Conservation (phyloP, 1,140 invertebrate genomes). For the Sweltsa coloradensis region DNA sequence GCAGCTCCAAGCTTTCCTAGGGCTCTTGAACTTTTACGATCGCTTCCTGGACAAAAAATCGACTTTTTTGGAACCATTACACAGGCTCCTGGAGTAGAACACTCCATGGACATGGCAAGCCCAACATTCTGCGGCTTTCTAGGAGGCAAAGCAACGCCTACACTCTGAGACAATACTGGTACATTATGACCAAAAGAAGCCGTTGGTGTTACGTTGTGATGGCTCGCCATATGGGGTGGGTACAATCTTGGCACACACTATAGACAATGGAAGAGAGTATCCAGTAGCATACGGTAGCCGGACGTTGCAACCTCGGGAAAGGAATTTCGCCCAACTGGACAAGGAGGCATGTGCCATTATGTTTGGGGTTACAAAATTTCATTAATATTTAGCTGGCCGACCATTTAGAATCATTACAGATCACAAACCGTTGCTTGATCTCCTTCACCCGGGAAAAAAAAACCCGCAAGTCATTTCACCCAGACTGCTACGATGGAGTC, state of each 20-base stretch:
- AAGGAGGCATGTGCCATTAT: slow-evolving; percentile 38
- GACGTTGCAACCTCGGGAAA: slow-evolving; percentile 28
- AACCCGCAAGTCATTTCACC: slow-evolving; percentile 23
- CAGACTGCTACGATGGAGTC: slow-evolving; percentile 26
- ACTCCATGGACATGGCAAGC: slow-evolving; percentile 18
- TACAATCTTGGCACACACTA: slow-evolving; percentile 17
- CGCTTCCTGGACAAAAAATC: slow-evolving; percentile 24
- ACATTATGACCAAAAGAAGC: slow-evolving; percentile 26
- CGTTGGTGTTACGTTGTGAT: slow-evolving; percentile 33
- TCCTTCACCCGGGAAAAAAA: slow-evolving; percentile 27
- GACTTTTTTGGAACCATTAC: slow-evolving; percentile 15
- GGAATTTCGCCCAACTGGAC: slow-evolving; percentile 37
- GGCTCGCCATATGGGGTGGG: slow-evolving; percentile 24
- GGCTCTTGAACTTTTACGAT: slow-evolving; percentile 16
- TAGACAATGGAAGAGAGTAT: slow-evolving; percentile 22
- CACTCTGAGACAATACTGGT: slow-evolving; percentile 20
- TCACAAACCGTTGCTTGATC: slow-evolving; percentile 33
- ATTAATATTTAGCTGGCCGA: slow-evolving; percentile 36
- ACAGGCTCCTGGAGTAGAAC: slow-evolving; percentile 17
- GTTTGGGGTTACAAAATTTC: slow-evolving; percentile 37
- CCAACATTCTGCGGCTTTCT: slow-evolving; percentile 20
- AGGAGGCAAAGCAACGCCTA: slow-evolving; percentile 20
- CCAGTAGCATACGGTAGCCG: slow-evolving; percentile 33
- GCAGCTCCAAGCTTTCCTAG: slow-evolving; percentile 16
- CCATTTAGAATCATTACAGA: slow-evolving; percentile 35